phyloP scores from a whole-genome alignment of 1,140 invertebrate genomes.

The Leptonema lineaticorne region DNA sequence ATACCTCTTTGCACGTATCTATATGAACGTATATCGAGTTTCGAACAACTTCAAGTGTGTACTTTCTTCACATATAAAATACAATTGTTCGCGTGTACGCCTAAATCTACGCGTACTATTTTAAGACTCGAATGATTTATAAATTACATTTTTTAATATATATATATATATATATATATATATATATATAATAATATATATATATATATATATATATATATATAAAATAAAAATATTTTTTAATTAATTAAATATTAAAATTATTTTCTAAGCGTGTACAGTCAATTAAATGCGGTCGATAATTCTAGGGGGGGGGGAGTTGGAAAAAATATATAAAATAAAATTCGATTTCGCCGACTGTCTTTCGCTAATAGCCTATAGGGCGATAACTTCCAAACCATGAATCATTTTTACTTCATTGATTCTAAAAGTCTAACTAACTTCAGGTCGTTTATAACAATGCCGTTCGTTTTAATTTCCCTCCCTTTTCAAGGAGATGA shows the following conservation, averaged over 20 bases:
- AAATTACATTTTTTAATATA: background rate
- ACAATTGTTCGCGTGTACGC: background rate
- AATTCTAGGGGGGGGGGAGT: too few species aligned
- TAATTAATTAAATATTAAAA: too few species aligned
- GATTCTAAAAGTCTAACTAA: constrained; percentile 33
- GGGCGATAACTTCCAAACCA: constrained; percentile 31
- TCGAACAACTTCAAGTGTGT: too few species aligned
- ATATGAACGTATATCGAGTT: background rate
- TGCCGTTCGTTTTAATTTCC: constrained; percentile 26
- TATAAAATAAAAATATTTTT: background rate
- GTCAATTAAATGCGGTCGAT: too few species aligned
- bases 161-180: background rate
- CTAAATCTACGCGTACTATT: background rate
- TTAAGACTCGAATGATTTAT: background rate
- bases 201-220: constrained; percentile 17
- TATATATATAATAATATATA: constrained; percentile 8
- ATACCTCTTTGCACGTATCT: background rate
- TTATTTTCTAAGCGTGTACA: too few species aligned
- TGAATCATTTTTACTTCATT: constrained; percentile 42
- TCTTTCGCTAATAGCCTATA: constrained; percentile 31
- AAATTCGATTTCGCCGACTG: constrained; percentile 13
- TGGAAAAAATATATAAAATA: too few species aligned
- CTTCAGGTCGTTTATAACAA: constrained; percentile 29
- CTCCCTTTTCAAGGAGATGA: constrained; percentile 3
- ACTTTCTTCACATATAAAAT: too few species aligned